Evolutionary conservation across 2,888 invertebrate genomes (phyloP), one percentile per base, ranked within the genome.

Genomic region (Thymelicus acteon): DNA sequence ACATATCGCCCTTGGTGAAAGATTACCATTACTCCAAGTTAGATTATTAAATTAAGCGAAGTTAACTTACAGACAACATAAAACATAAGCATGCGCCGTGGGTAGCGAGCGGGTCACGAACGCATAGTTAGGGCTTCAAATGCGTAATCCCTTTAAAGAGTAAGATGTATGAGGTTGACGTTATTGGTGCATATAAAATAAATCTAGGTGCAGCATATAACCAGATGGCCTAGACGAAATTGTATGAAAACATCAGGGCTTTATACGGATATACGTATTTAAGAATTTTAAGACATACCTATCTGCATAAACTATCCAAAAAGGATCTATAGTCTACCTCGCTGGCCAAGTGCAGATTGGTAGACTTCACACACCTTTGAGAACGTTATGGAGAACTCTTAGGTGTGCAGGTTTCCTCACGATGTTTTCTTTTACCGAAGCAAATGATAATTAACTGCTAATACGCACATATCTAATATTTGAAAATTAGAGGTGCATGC

Each of bases 31-130:
- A 90, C 88, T 88, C 90, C 88, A 86, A 85, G 85, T 85, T 85
- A 85, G 87, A 86, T 93, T 93, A 93, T 93, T 93, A 93, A 92
- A 93, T 93, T 93, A 93, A 92, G 86, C 87, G 85, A 89, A 88
- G 88, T 88, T 87, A 88, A 88, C 87, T 87, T 86, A 85, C 85
- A 86, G 87, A 88, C 88, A 83, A 84, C 81, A 85, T 85, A 79
- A 84, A 83, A 78, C 82, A 83, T 86, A 90, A 89, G 91, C 91
- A 92, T 90, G 91, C 91, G 91, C 88, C 82, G 85, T 86, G 80
- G 85, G 83, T 81, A 78, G 83, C 89, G 89, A 89, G 80, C 91
- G 84, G 92, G 93, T 93, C 93, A 93, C 90, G 93, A 93, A 92
- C 92, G 92, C 89, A 90, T 80, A 68, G 75, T 83, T 89, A 86